Evolutionary conservation across 1,140 invertebrate species (phyloP).

Genomic region (silkworm (Bombyx mori)): ASM3026992v2 NC_085129.1:8291501-8292000

Average conservation of each 20-base stretch:
- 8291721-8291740: constrained; percentile 38
- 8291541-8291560: too few relatives aligned
- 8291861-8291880: constrained; percentile 59
- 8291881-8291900: constrained; percentile 42
- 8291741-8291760: constrained; percentile 27
- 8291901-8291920: constrained; percentile 33
- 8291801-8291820: constrained; percentile 6
- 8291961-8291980: constrained; percentile 13
- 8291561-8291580: too few relatives aligned
- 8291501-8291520: too few relatives aligned
- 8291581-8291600: too few relatives aligned
- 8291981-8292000: constrained; percentile 17
- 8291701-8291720: constrained; percentile 21
- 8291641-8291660: too few relatives aligned
- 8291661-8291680: too few relatives aligned
- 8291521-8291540: too few relatives aligned
- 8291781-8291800: constrained; percentile 24
- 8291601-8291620: too few relatives aligned
- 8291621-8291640: too few relatives aligned
- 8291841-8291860: constrained; percentile 43
- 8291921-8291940: constrained; percentile 29
- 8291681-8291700: neutral
- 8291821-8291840: constrained; percentile 26
- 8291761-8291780: constrained; percentile 29
- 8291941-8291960: constrained; percentile 14